Evolutionary conservation across 2,113 vertebrate species (phyloP).

Genomic region (Osmerus eperlanus): DNA sequence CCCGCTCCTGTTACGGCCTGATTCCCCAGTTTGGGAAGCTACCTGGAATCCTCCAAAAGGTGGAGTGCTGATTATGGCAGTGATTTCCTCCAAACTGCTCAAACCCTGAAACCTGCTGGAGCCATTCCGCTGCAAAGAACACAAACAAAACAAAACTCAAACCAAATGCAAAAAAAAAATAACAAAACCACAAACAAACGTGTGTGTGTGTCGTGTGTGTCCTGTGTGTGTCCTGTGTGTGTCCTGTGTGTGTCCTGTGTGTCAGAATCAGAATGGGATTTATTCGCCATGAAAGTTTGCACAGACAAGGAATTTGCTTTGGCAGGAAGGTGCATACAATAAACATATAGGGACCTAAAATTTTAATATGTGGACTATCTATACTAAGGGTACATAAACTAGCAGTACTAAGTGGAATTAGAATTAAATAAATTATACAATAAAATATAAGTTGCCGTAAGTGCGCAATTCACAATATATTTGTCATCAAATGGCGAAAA

Average conservation of each 20-base stretch:
- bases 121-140: slow-evolving; percentile 77
- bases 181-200: not conserved
- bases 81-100: slow-evolving; percentile 77
- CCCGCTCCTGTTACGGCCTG: not conserved
- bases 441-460: too few species aligned
- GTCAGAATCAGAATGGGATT: not conserved
- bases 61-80: slow-evolving; percentile 80
- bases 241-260: not conserved
- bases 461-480: not conserved
- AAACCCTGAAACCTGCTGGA: slow-evolving; percentile 75
- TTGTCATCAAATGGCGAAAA: slow-evolving; percentile 32
- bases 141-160: slow-evolving; percentile 47
- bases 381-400: too few species aligned
- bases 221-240: slow-evolving; percentile 1
- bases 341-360: too few species aligned
- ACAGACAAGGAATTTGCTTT: too few species aligned
- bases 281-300: too few species aligned
- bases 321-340: too few species aligned
- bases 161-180: slow-evolving; percentile 27
- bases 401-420: too few species aligned
- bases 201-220: not conserved
- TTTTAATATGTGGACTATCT: too few species aligned
- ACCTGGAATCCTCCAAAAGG: slow-evolving; percentile 87
- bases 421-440: too few species aligned
- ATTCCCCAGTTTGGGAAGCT: slow-evolving; percentile 43